A percentile compares a stretch with the other conserved stretches of the same genome.
Evolutionary conservation across 2,888 invertebrate genomes (phyloP).

Genomic region (Pristionchus maxplancki): DNA sequence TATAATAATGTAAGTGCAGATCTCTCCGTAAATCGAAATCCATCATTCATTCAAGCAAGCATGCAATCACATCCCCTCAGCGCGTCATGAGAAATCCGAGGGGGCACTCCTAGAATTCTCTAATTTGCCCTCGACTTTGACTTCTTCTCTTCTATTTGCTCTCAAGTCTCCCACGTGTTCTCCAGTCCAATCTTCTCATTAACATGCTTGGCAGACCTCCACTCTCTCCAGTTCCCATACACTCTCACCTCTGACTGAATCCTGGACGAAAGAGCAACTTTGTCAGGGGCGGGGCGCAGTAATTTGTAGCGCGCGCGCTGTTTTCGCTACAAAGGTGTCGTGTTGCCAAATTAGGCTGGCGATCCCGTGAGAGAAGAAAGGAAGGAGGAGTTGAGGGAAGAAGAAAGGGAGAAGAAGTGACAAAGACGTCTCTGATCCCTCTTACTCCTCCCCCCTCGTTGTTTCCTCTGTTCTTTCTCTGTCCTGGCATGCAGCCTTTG

Average conservation of each 20-base stretch:
- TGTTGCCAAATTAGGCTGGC: conserved; percentile 7
- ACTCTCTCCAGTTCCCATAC: too few species aligned
- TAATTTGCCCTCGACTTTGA: background rate
- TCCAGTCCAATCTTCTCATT: conserved; percentile 23
- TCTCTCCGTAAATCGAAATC: background rate
- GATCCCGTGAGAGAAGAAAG: conserved; percentile 9
- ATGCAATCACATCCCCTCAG: background rate
- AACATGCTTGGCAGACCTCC: background rate
- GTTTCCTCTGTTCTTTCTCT: background rate
- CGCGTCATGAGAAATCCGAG: background rate
- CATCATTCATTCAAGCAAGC: background rate
- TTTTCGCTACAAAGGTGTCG: background rate
- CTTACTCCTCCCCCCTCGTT: background rate
- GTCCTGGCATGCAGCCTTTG: background rate
- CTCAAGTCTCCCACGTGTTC: conserved; percentile 15
- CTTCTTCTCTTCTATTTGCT: background rate
- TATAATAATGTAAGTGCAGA: background rate
- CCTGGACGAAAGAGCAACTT: background rate
- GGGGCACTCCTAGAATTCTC: background rate
- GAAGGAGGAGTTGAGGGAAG: background rate
- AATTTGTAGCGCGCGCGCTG: background rate
- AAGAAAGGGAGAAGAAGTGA: background rate
- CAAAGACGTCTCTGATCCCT: conserved; percentile 9
- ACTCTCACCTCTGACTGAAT: too few species aligned
- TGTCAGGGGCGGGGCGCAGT: background rate